Evolutionary conservation across 2,797 vertebrate species (phyloP).

Genomic region (Esox lucius): DNA sequence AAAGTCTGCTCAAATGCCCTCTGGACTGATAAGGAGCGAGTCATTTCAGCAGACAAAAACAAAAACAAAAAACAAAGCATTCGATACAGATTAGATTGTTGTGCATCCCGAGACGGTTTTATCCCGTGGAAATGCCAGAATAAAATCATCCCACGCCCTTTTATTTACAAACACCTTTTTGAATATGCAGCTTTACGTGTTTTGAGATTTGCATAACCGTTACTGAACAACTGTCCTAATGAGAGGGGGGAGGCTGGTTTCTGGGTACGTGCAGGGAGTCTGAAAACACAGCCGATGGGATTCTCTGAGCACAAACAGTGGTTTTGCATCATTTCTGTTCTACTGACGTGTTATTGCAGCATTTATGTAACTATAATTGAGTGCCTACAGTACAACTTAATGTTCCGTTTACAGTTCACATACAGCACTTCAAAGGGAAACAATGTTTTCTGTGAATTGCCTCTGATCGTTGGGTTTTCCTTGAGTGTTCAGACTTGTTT

Average conservation of each 20-base stretch:
- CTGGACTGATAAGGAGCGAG: constrained; percentile 62
- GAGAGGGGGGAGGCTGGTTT: background rate
- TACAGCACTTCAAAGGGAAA: background rate
- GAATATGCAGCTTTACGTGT: constrained; percentile 32
- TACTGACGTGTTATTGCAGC: background rate
- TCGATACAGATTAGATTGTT: constrained; percentile 67
- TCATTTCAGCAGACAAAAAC: constrained; percentile 69
- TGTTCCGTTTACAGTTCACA: background rate
- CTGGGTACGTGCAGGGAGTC: background rate
- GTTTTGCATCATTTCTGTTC: background rate
- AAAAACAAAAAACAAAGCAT: constrained; percentile 26
- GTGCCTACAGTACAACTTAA: background rate
- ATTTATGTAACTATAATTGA: background rate
- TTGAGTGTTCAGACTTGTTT: too few relatives aligned
- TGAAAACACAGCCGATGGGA: background rate
- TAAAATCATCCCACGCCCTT: constrained; percentile 39
- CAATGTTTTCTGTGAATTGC: background rate
- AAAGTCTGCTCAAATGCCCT: constrained; percentile 68
- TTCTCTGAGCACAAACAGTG: background rate
- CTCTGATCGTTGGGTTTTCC: background rate
- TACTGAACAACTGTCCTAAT: background rate
- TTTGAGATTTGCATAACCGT: background rate
- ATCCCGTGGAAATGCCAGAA: constrained; percentile 58
- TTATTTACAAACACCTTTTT: constrained; percentile 45
- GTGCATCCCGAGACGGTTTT: constrained; percentile 42